Conservation (phyloP, 2,797 vertebrate genomes). For the Pseudochaenichthys georgianus region DNA sequence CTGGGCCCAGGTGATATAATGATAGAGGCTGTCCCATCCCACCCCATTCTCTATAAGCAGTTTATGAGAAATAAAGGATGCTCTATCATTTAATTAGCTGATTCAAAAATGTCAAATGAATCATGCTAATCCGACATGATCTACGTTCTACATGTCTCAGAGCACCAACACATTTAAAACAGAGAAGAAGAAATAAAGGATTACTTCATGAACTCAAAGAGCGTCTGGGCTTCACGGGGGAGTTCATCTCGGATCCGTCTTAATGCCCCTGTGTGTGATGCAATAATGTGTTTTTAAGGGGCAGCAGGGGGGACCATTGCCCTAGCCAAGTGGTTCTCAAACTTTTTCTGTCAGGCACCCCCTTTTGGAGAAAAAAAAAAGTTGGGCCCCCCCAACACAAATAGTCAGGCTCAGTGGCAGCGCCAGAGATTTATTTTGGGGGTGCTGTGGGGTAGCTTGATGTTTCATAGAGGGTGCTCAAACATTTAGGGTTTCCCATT, state of each 20-base stretch:
- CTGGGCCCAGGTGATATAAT: conserved; percentile 39
- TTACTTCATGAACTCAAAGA: conserved; percentile 41
- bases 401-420: too few relatives aligned
- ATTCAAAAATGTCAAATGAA: conserved; percentile 69
- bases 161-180: conserved; percentile 79
- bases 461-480: too few relatives aligned
- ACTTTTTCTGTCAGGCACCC: too few relatives aligned
- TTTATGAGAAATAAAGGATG: conserved; percentile 52
- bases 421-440: too few relatives aligned
- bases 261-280: conserved; percentile 23
- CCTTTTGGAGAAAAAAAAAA: too few relatives aligned
- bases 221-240: conserved; percentile 21
- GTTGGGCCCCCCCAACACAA: too few relatives aligned
- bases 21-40: conserved; percentile 23
- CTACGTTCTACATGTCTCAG: conserved; percentile 67
- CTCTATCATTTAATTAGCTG: conserved; percentile 66
- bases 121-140: conserved; percentile 74
- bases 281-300: conserved; percentile 13
- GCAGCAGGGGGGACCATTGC: neutral
- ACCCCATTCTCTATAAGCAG: conserved; percentile 41
- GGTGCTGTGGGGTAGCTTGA: too few relatives aligned
- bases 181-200: conserved; percentile 56
- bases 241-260: conserved; percentile 48
- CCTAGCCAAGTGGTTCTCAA: neutral
- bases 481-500: too few relatives aligned